phyloP scores from a whole-genome alignment of 1,140 invertebrate genomes.

The Drosophila paulistorum region DNA sequence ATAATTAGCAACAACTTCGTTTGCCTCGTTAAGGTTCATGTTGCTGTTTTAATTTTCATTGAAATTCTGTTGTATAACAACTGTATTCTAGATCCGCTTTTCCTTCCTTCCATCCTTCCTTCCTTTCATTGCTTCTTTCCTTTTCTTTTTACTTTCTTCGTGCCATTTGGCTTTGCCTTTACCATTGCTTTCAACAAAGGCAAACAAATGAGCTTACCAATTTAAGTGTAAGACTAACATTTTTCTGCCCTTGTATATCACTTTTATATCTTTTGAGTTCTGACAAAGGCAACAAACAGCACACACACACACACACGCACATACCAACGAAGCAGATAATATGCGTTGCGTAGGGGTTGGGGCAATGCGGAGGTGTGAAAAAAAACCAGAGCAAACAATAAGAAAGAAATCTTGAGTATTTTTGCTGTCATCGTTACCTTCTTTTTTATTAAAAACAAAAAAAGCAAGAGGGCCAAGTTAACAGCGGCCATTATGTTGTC shows the following conservation, averaged over 20 bases:
- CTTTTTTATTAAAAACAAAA: constrained; percentile 44
- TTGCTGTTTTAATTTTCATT: neutral
- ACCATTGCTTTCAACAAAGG: neutral
- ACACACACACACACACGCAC: constrained; percentile 52
- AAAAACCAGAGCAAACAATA: constrained; percentile 12
- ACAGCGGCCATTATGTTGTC: constrained; percentile 26
- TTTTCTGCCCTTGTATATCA: constrained; percentile 12
- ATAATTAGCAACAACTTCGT: too few species aligned
- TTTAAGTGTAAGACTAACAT: constrained; percentile 10
- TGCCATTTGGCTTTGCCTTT: neutral
- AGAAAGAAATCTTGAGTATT: constrained; percentile 32
- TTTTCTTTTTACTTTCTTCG: too few species aligned
- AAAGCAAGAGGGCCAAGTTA: constrained; percentile 16
- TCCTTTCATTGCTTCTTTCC: too few species aligned
- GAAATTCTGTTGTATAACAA: constrained; percentile 3
- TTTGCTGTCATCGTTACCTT: constrained; percentile 36
- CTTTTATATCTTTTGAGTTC: constrained; percentile 13
- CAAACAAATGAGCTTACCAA: constrained; percentile 9
- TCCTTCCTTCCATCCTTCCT: too few species aligned
- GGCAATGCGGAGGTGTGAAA: neutral
- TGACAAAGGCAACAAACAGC: constrained; percentile 50
- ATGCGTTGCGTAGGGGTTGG: constrained; percentile 30
- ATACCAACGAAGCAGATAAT: constrained; percentile 48
- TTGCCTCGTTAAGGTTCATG: too few species aligned
- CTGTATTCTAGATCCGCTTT: neutral